Conservation (phyloP, 2,113 vertebrate species). For the Oceanodroma tethys region DNA sequence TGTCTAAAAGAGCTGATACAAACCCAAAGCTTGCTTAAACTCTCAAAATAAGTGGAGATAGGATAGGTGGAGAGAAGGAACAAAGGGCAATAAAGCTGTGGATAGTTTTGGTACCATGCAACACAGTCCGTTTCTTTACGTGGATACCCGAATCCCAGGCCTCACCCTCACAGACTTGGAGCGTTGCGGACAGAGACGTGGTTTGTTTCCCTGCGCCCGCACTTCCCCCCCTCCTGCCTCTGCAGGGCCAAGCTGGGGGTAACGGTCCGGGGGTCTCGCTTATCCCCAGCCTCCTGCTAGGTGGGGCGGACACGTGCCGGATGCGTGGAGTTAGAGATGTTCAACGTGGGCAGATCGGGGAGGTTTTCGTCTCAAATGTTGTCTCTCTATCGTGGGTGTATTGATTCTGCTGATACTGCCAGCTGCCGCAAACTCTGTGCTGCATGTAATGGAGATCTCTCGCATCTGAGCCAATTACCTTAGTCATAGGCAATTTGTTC, state of each 20-base stretch:
- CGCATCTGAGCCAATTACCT: background rate
- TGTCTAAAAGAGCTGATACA: background rate
- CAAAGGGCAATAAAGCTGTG: background rate
- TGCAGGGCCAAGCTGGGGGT: background rate
- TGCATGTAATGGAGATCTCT: background rate
- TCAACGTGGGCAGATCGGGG: background rate
- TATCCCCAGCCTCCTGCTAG: background rate
- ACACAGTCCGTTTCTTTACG: background rate
- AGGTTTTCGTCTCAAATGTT: background rate
- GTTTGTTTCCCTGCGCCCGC: background rate
- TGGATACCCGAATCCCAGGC: no score
- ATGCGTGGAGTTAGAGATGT: background rate
- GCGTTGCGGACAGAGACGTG: accelerated
- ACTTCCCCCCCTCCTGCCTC: background rate
- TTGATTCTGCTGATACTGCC: background rate
- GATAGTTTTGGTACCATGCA: accelerated
- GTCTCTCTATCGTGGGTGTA: accelerated
- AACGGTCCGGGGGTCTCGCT: background rate
- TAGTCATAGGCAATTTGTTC: background rate
- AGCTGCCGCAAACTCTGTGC: background rate
- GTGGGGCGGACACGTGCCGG: accelerated
- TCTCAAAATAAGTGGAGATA: background rate
- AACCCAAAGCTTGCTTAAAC: background rate
- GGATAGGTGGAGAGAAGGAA: background rate
- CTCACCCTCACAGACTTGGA: background rate